Conservation (phyloP, 2,888 invertebrate species). For the Lasioglossum calceatum region DNA sequence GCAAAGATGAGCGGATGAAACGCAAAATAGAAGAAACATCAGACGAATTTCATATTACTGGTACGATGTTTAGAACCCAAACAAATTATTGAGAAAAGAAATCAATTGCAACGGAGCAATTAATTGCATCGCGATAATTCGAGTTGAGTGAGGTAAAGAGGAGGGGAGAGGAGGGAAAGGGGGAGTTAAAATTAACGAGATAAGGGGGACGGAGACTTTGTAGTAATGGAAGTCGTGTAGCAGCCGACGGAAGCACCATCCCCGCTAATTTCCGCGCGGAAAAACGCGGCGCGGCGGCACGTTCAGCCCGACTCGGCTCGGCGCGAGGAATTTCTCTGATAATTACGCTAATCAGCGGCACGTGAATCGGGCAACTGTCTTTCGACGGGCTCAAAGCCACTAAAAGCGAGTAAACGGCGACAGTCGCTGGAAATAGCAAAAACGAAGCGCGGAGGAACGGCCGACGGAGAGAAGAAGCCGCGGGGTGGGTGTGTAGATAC, state of each 20-base stretch:
- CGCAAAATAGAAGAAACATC: no score
- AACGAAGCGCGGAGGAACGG: slow-evolving; percentile 29
- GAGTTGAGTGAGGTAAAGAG: not conserved
- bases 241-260: slow-evolving; percentile 4
- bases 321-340: slow-evolving; percentile 60
- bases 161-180: not conserved
- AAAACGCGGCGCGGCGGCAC: not conserved
- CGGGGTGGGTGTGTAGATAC: slow-evolving; percentile 29
- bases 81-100: not conserved
- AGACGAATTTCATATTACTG: not conserved
- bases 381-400: slow-evolving; percentile 67
- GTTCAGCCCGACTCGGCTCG: not conserved
- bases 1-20: not conserved
- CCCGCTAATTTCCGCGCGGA: slow-evolving; percentile 4
- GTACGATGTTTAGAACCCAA: not conserved
- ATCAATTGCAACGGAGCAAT: not conserved
- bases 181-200: slow-evolving; percentile 9
- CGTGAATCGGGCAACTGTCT: slow-evolving; percentile 78
- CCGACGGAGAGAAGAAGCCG: slow-evolving; percentile 56
- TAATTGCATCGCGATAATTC: not conserved
- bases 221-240: not conserved
- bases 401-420: slow-evolving; percentile 62
- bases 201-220: not conserved
- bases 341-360: slow-evolving; percentile 84
- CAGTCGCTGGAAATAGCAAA: slow-evolving; percentile 71